A percentile compares a stretch with the other conserved stretches of the same genome.
phyloP scores from a whole-genome alignment of 2,888 invertebrate species.

The Cosmia pyralina region DNA sequence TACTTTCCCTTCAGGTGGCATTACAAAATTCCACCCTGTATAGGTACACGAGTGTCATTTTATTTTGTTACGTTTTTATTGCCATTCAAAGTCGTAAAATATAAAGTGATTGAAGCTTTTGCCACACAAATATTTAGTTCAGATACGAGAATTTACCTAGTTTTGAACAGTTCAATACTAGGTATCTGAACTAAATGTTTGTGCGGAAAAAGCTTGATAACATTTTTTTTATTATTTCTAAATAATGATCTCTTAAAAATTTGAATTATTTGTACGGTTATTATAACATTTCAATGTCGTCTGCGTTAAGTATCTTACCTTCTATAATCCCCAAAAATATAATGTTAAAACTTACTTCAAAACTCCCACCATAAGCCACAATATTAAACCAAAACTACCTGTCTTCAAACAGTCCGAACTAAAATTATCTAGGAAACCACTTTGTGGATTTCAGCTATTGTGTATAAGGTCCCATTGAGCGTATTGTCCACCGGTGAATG shows the following conservation, averaged over 20 bases:
- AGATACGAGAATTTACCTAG: neutral
- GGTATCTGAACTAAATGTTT: too few relatives aligned
- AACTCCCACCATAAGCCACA: neutral
- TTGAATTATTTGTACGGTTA: too few relatives aligned
- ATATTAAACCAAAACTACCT: slow-evolving; percentile 7
- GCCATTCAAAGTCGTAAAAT: too few relatives aligned
- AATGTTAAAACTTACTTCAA: neutral
- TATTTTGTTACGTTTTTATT: too few relatives aligned
- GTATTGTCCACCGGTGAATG: slow-evolving; percentile 73
- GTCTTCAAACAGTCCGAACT: slow-evolving; percentile 20
- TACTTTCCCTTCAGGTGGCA: too few relatives aligned
- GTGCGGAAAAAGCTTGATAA: too few relatives aligned
- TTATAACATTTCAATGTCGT: too few relatives aligned
- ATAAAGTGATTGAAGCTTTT: neutral
- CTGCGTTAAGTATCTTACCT: too few relatives aligned
- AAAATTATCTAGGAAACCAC: slow-evolving; percentile 65
- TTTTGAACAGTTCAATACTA: neutral
- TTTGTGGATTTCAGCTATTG: slow-evolving; percentile 73
- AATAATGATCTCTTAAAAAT: too few relatives aligned
- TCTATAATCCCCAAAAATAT: neutral
- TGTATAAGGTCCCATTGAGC: slow-evolving; percentile 68
- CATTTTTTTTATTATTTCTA: too few relatives aligned
- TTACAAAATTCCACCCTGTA: too few relatives aligned
- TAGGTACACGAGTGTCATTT: too few relatives aligned
- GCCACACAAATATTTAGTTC: neutral